phyloP scores from a whole-genome alignment of 2,888 invertebrate genomes.

The Platycheirus rosarum region DNA sequence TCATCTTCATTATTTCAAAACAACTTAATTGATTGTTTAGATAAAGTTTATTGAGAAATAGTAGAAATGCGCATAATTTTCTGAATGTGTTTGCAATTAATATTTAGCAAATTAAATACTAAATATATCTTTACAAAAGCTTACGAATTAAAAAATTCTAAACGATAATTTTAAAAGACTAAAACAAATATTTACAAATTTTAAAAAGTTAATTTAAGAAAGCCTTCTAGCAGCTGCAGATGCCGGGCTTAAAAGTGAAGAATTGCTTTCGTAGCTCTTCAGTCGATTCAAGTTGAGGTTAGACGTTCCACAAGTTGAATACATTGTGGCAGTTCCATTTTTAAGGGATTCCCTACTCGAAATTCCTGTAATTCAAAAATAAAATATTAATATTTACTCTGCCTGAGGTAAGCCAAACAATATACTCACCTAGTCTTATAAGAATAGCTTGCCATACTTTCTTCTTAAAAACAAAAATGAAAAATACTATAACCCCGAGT shows the following conservation, averaged over 20 bases:
- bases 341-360: slow-evolving; percentile 27
- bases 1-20: too few relatives aligned
- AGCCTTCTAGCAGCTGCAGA: slow-evolving; percentile 53
- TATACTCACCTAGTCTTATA: slow-evolving; percentile 84
- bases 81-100: too few relatives aligned
- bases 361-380: slow-evolving; percentile 20
- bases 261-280: slow-evolving; percentile 75
- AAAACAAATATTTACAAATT: slow-evolving; percentile 5
- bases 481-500: slow-evolving; percentile 89
- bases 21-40: too few relatives aligned
- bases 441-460: slow-evolving; percentile 86
- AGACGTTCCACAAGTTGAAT: slow-evolving; percentile 75
- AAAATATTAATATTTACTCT: background rate
- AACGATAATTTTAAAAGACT: slow-evolving; percentile 38
- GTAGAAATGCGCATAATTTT: too few relatives aligned
- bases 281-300: slow-evolving; percentile 75
- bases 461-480: slow-evolving; percentile 88
- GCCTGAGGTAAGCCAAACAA: background rate
- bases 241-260: slow-evolving; percentile 74
- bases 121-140: slow-evolving; percentile 51
- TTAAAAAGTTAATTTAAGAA: slow-evolving; percentile 32
- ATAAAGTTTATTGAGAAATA: too few relatives aligned
- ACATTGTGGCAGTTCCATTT: slow-evolving; percentile 74
- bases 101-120: background rate
- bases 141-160: slow-evolving; percentile 33